These are phyloP conservation scores for Cricetomys ansorgei DNA, from an alignment of 2,113 vertebrate genomes.

Conservation along the genomic window DNA sequence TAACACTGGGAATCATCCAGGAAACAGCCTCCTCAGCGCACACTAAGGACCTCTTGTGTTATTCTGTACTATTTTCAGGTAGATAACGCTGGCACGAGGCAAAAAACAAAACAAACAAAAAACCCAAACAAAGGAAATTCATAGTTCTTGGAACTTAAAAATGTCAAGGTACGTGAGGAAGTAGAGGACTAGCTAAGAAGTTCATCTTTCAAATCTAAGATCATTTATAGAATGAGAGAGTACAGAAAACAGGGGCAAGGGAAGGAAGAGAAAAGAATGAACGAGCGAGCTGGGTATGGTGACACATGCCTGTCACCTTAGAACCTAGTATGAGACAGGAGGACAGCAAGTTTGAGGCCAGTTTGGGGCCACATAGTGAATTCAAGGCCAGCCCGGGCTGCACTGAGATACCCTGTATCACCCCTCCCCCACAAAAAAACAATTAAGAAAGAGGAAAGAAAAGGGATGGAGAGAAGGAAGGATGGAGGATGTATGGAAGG, in stretches of 20 bases:
- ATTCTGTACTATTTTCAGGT: not conserved
- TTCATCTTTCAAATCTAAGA: constrained; percentile 4
- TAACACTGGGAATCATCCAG: not conserved
- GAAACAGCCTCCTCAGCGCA: not conserved
- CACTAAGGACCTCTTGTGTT: too few relatives aligned
- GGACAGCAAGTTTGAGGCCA: not conserved
- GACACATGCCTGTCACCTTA: not conserved
- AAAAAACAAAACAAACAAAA: not conserved
- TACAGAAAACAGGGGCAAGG: not conserved
- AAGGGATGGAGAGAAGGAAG: too few relatives aligned
- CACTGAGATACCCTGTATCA: not conserved
- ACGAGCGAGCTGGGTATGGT: not conserved
- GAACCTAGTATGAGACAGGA: not conserved
- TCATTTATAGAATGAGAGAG: constrained; percentile 2
- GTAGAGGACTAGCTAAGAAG: not conserved
- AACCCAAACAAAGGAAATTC: not conserved
- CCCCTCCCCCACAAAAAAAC: not conserved
- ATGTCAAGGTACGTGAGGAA: not conserved
- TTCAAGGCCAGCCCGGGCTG: not conserved
- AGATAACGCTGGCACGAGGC: not conserved
- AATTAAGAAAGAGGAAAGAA: not conserved
- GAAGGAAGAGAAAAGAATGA: not conserved
- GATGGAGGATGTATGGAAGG: not conserved
- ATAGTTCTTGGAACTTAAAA: constrained; percentile 14
- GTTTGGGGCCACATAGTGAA: not conserved